These are phyloP conservation scores for Alentia gelatinosa DNA, from an alignment of 2,888 invertebrate genomes.

Conservation along the genomic window DNA sequence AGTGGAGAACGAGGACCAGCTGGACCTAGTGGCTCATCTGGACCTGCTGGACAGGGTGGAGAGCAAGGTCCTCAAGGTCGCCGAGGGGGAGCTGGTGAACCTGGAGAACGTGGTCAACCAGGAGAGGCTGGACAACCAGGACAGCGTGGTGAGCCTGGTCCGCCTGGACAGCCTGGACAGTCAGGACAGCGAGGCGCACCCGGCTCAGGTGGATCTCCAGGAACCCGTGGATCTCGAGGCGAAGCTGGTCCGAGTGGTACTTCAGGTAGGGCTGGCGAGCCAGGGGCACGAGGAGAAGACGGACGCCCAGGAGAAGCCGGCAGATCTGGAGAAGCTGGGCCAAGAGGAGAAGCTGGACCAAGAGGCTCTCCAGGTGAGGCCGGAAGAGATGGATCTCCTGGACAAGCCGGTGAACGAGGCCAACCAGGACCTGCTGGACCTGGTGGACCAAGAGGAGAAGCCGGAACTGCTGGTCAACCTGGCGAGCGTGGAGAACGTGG, in stretches of 20 bases:
- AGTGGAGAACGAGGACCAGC: conserved; percentile 54
- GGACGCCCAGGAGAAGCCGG: conserved; percentile 91
- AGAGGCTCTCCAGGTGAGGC: conserved; percentile 55
- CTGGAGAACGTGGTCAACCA: conserved; percentile 37
- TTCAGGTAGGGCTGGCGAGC: conserved; percentile 53
- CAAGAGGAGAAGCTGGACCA: conserved; percentile 4
- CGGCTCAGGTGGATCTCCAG: conserved; percentile 43
- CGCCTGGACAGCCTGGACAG: conserved; percentile 84
- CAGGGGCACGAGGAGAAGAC: conserved; percentile 83
- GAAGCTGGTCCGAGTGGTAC: conserved; percentile 60
- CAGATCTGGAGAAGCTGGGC: conserved; percentile 72
- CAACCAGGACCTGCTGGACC: conserved; percentile 57
- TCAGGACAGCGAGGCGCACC: conserved; percentile 82
- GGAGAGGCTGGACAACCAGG: conserved; percentile 59
- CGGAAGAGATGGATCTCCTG: conserved; percentile 63
- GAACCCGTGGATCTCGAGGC: neutral
- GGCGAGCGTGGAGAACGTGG: conserved; percentile 60
- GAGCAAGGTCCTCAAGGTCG: conserved; percentile 57
- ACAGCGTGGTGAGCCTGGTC: conserved; percentile 69
- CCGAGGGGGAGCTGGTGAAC: conserved; percentile 57
- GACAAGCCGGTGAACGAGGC: conserved; percentile 58
- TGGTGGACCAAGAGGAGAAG: conserved; percentile 55
- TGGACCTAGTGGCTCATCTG: conserved; percentile 55
- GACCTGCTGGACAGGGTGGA: conserved; percentile 55
- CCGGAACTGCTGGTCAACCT: conserved; percentile 57